Conservation (phyloP, 2,888 invertebrate genomes). For the Spodoptera exigua region DNA sequence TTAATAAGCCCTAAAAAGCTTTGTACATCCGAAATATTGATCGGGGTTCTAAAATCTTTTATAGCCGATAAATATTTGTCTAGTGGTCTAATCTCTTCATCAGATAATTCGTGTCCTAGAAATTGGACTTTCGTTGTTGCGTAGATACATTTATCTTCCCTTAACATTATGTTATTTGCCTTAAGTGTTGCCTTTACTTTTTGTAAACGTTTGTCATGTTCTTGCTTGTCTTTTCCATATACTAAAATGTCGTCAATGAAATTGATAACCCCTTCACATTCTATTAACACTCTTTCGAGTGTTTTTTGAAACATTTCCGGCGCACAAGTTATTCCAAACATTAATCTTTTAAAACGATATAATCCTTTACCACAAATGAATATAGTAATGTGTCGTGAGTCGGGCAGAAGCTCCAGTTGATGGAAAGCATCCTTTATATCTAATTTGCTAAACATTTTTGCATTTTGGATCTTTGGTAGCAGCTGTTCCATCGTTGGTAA, state of each 20-base stretch:
- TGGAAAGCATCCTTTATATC: conserved; percentile 11
- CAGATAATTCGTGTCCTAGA: conserved; percentile 4
- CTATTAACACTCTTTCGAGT: too few species aligned
- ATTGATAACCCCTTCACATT: too few species aligned
- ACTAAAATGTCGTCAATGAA: conserved; percentile 2
- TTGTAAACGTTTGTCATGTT: neutral
- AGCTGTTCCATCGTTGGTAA: conserved; percentile 8
- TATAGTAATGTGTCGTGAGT: conserved; percentile 7
- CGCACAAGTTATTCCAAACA: too few species aligned
- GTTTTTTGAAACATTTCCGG: too few species aligned
- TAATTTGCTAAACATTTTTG: neutral
- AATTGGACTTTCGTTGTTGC: conserved; percentile 1
- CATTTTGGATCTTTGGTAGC: conserved; percentile 4
- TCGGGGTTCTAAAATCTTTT: conserved; percentile 37
- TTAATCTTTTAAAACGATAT: too few species aligned
- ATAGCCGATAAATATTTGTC: conserved; percentile 1
- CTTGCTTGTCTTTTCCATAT: conserved; percentile 2
- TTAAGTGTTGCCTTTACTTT: neutral
- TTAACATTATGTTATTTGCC: conserved; percentile 2
- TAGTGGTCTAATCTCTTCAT: conserved; percentile 2
- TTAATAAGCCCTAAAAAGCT: conserved; percentile 61
- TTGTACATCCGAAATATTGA: conserved; percentile 51
- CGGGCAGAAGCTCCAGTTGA: neutral
- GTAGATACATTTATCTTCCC: conserved; percentile 4
- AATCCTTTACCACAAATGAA: conserved; percentile 7